Evolutionary conservation across 2,113 vertebrate genomes (phyloP).

Genomic region (Ictalurus furcatus): DNA sequence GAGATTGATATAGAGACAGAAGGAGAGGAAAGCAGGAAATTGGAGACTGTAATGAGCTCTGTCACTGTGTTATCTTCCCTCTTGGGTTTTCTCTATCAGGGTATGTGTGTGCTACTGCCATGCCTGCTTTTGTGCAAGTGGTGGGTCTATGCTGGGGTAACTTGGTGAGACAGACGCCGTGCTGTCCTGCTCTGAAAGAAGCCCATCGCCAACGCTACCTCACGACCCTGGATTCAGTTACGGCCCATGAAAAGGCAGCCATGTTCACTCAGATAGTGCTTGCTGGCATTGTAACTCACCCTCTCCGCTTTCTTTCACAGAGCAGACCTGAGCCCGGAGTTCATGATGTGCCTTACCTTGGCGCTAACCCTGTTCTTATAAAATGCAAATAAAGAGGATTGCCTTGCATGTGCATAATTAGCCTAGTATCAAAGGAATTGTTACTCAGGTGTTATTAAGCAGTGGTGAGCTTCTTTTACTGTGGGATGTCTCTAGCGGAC

Average conservation of each 20-base stretch:
- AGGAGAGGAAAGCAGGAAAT: conserved; percentile 7
- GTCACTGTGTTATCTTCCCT: conserved; percentile 66
- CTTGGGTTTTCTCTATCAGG: conserved; percentile 70
- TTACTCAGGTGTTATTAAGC: not conserved
- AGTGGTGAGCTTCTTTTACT: not conserved
- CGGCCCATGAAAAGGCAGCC: conserved; percentile 41
- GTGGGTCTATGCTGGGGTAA: conserved; percentile 47
- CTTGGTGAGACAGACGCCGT: conserved; percentile 69
- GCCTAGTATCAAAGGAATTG: not conserved
- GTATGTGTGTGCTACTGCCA: conserved; percentile 54
- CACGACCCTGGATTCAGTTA: conserved; percentile 64
- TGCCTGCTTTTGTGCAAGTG: conserved; percentile 47
- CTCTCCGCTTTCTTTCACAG: not conserved
- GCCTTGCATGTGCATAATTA: not conserved
- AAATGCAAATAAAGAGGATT: not conserved
- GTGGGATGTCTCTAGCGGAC: not conserved
- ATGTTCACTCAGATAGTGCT: conserved; percentile 20
- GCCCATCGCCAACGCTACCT: conserved; percentile 62
- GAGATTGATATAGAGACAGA: conserved; percentile 5
- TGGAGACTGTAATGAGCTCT: conserved; percentile 62
- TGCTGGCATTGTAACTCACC: conserved; percentile 13
- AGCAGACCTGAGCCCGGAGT: not conserved
- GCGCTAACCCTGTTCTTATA: not conserved
- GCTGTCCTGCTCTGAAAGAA: conserved; percentile 68
- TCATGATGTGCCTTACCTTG: not conserved